These are phyloP conservation scores for Crepidodera aurea DNA, from an alignment of 2,888 invertebrate genomes.

Conservation along the genomic window DNA sequence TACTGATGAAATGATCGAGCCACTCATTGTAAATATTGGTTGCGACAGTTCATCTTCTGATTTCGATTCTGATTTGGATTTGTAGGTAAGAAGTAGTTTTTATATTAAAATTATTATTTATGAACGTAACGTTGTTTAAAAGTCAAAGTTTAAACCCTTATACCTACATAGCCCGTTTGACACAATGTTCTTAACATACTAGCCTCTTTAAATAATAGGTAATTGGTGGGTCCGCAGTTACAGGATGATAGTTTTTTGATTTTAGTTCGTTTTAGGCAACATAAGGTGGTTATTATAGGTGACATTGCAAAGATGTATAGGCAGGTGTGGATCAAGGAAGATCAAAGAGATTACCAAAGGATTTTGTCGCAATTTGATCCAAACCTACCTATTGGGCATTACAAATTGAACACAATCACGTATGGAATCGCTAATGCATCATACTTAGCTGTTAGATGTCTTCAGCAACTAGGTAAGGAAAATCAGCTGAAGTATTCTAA, in stretches of 20 bases:
- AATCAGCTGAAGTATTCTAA: slow-evolving; percentile 2
- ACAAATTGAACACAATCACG: slow-evolving; percentile 25
- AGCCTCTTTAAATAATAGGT: slow-evolving; percentile 34
- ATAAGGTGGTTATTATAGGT: slow-evolving; percentile 16
- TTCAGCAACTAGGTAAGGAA: slow-evolving; percentile 20
- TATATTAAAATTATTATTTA: too few relatives aligned
- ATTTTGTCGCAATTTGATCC: slow-evolving; percentile 20
- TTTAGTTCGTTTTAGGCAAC: slow-evolving; percentile 17
- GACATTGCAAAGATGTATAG: slow-evolving; percentile 31
- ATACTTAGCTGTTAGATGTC: slow-evolving; percentile 22
- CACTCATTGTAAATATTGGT: too few relatives aligned
- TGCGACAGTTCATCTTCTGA: too few relatives aligned
- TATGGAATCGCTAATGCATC: slow-evolving; percentile 21
- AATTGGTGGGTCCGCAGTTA: slow-evolving; percentile 30
- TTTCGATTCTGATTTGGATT: too few relatives aligned
- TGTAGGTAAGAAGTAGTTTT: too few relatives aligned
- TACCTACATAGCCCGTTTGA: too few relatives aligned
- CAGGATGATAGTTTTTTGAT: slow-evolving; percentile 34
- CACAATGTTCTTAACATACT: too few relatives aligned
- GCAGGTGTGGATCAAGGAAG: slow-evolving; percentile 6
- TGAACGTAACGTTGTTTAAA: too few relatives aligned
- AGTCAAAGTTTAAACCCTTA: too few relatives aligned
- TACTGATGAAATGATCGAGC: too few relatives aligned
- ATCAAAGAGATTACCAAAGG: slow-evolving; percentile 15
- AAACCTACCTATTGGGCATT: not conserved